Evolutionary conservation across 92 coral and sea anemone genomes (phyloP), one percentile per base, ranked within the genome.

Genomic region (Isaurus tuberculatus): DNA sequence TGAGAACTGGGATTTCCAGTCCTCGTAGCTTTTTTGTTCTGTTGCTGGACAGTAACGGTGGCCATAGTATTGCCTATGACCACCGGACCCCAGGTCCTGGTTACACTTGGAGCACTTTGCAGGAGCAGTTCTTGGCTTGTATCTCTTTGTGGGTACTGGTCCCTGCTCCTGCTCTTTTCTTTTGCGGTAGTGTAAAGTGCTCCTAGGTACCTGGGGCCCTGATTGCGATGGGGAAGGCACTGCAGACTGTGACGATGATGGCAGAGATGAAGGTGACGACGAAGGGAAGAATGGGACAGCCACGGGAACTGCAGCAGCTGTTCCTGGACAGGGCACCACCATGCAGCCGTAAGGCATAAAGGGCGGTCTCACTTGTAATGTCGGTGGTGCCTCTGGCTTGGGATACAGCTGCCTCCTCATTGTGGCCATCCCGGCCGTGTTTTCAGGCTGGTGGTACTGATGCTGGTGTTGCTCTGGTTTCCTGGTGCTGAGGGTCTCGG

Each of bases 1-100:
- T 5, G n/a, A 8, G 13, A 46, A 46, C 19, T 46, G 53, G 16
- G 16, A 11, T 11, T 55, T 55, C 63, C 28, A 55, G 1, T 55
- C 6, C 1, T 55, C 63, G 1, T 19, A 55, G 0, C 25, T 17
- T 10, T 19, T 19, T 2, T 26, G 10, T 2, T 36, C 71, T 3
- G 71, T 28, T 8, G 17, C 7, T 28, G 37, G 71, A 19, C 87
- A 55, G 71, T 80, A 84, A 69, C 87, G 36, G 32, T 58, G 60
- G 20, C 87, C 87, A 33, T 71, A 84, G 17, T 84, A 84, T 19
- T 84, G 87, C 0, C 57, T 29, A 25, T 72, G 87, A 22, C 63
- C 23, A 20, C 55, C 17, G 8, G 72, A 17, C 8, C 55, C 51
- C 65, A 30, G 30, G 15, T 77, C 28, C 37, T 84, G 71, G 7